Conservation (phyloP, 2,888 invertebrate genomes). For the Aquatica leii region DNA sequence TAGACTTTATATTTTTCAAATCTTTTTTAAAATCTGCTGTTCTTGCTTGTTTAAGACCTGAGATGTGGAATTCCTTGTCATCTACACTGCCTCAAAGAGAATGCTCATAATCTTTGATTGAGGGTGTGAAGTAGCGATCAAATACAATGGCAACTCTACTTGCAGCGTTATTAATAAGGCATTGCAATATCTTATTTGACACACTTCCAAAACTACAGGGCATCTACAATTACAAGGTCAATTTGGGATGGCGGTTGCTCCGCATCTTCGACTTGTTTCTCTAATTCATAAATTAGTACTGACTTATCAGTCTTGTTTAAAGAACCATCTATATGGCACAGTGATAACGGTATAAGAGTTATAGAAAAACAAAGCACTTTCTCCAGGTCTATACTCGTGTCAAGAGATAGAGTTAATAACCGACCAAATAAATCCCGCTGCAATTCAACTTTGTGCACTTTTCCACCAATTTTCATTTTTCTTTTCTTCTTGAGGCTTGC, state of each 20-base stretch:
- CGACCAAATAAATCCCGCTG: constrained; percentile 9
- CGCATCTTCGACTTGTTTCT: constrained; percentile 39
- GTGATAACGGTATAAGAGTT: constrained; percentile 39
- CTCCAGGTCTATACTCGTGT: constrained; percentile 14
- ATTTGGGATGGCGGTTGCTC: constrained; percentile 36
- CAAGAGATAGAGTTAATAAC: constrained; percentile 15
- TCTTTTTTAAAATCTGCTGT: constrained; percentile 35
- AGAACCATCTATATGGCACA: constrained; percentile 45
- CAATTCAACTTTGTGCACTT: neutral
- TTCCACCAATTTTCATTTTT: constrained; percentile 23
- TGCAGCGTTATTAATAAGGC: constrained; percentile 35
- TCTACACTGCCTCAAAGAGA: constrained; percentile 34
- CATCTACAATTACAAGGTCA: constrained; percentile 39
- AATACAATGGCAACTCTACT: constrained; percentile 37
- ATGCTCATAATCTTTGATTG: constrained; percentile 44
- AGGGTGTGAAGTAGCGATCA: constrained; percentile 43
- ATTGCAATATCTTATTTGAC: constrained; percentile 44
- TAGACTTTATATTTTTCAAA: constrained; percentile 36
- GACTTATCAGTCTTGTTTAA: constrained; percentile 44
- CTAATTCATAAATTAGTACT: constrained; percentile 38
- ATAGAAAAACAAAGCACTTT: constrained; percentile 36
- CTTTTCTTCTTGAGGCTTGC: constrained; percentile 24
- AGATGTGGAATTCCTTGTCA: constrained; percentile 34
- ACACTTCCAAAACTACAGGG: constrained; percentile 42
- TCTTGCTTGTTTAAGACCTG: constrained; percentile 35